These are phyloP conservation scores for Rhinolophus sinicus DNA, from an alignment of 2,113 vertebrate species.

Conservation along the genomic window DNA sequence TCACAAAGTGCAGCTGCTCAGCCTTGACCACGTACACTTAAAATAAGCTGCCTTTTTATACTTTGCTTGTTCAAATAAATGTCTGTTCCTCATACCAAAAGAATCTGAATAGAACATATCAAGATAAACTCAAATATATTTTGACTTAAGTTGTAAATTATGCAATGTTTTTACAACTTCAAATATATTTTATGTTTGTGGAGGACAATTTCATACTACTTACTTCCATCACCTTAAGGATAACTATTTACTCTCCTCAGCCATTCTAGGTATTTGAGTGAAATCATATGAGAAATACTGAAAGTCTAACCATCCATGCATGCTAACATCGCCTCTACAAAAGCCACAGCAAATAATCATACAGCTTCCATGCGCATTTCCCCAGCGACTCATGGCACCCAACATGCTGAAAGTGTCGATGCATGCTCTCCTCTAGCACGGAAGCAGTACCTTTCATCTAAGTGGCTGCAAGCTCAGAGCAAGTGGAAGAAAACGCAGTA, in stretches of 20 bases:
- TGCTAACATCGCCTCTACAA: neutral
- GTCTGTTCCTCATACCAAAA: neutral
- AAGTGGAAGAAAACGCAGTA: neutral
- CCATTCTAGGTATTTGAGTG: neutral
- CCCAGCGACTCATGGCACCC: neutral
- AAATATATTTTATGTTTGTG: neutral
- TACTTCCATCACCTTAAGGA: neutral
- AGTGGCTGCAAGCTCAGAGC: neutral
- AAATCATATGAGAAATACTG: neutral
- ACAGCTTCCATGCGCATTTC: rapidly evolving
- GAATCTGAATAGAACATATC: neutral
- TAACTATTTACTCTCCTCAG: constrained; percentile 15
- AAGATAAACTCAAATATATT: neutral
- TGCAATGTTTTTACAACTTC: neutral
- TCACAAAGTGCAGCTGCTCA: neutral
- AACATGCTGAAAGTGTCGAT: neutral
- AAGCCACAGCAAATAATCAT: neutral
- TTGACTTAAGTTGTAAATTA: neutral
- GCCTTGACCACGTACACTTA: neutral
- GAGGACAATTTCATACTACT: neutral
- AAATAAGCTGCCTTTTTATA: neutral
- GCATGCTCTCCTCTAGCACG: rapidly evolving
- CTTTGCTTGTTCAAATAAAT: neutral
- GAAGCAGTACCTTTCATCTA: neutral
- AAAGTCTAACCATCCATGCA: neutral